A percentile compares a stretch with the other conserved stretches of the same genome.
These are phyloP conservation scores for Stegastes partitus DNA, from an alignment of 2,113 vertebrate genomes.

Conservation along the genomic window DNA sequence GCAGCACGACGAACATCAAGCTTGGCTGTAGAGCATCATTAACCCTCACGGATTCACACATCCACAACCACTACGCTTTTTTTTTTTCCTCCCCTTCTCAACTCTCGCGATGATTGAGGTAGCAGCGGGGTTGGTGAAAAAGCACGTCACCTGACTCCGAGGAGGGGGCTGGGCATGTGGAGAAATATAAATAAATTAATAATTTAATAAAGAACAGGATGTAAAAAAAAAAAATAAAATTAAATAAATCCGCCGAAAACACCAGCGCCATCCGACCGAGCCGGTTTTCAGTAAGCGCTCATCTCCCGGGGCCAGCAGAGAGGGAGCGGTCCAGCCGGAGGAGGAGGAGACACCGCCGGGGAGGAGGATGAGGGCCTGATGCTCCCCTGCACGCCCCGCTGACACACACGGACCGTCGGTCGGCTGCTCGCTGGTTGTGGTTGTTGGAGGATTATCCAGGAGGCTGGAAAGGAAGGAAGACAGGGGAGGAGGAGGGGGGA, in stretches of 20 bases:
- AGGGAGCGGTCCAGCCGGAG: slow-evolving; percentile 41
- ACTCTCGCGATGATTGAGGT: slow-evolving; percentile 70
- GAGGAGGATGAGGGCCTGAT: slow-evolving; percentile 50
- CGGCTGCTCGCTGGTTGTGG: slow-evolving; percentile 20
- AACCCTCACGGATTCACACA: slow-evolving; percentile 32
- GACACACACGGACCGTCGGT: slow-evolving; percentile 58
- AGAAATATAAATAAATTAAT: slow-evolving; percentile 65
- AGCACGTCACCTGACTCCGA: slow-evolving; percentile 78
- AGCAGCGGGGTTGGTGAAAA: slow-evolving; percentile 54
- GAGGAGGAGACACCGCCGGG: slow-evolving; percentile 38
- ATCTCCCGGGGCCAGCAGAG: slow-evolving; percentile 49
- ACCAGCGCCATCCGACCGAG: slow-evolving; percentile 9
- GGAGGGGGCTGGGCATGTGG: slow-evolving; percentile 66
- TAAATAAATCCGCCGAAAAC: slow-evolving; percentile 50
- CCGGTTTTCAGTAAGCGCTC: slow-evolving; percentile 54
- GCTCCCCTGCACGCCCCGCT: slow-evolving; percentile 57
- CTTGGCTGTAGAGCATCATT: slow-evolving; percentile 27
- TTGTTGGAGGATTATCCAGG: slow-evolving; percentile 75
- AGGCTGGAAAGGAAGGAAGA: slow-evolving; percentile 67
- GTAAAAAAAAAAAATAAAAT: too few relatives aligned
- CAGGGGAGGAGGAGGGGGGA: slow-evolving; percentile 55
- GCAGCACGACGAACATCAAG: slow-evolving; percentile 27
- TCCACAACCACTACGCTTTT: slow-evolving; percentile 4
- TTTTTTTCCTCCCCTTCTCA: background rate
- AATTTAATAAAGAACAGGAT: slow-evolving; percentile 66